Conservation (phyloP, 2,113 vertebrate genomes). For the Tretioscincus oriximinensis region DNA sequence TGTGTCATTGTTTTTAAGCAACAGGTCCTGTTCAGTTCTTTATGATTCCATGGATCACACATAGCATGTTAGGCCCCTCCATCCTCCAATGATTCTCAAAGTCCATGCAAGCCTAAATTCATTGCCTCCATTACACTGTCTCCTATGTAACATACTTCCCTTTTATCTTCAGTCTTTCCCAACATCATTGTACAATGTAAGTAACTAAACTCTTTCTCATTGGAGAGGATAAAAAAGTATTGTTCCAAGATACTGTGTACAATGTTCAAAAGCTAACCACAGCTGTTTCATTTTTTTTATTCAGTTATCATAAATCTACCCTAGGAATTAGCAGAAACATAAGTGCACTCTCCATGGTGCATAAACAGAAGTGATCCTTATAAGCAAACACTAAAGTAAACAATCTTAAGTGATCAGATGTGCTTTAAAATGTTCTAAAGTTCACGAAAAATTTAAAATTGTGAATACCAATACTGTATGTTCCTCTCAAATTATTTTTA, state of each 20-base stretch:
- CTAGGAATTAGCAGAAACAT: not conserved
- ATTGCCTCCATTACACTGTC: too few relatives aligned
- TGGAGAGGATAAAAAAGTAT: not conserved
- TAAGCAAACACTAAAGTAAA: constrained; percentile 1
- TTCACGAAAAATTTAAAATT: not conserved
- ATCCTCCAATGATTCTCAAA: too few relatives aligned
- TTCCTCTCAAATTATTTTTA: not conserved
- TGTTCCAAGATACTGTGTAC: not conserved
- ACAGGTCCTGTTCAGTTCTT: too few relatives aligned
- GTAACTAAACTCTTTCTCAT: not conserved
- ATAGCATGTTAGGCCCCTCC: too few relatives aligned
- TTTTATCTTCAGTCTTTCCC: too few relatives aligned
- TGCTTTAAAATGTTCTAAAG: not conserved
- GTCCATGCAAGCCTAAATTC: too few relatives aligned
- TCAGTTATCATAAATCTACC: not conserved
- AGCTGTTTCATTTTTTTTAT: not conserved
- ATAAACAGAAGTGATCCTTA: constrained; percentile 1
- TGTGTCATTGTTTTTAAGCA: too few relatives aligned
- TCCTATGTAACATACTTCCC: too few relatives aligned
- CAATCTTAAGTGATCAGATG: not conserved
- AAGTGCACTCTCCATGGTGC: not conserved
- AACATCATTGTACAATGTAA: not conserved
- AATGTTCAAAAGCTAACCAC: not conserved
- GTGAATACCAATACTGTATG: not conserved
- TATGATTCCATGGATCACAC: too few relatives aligned